Evolutionary conservation across 1,140 invertebrate species (phyloP).

Genomic region (Sinonovacula constricta): DNA sequence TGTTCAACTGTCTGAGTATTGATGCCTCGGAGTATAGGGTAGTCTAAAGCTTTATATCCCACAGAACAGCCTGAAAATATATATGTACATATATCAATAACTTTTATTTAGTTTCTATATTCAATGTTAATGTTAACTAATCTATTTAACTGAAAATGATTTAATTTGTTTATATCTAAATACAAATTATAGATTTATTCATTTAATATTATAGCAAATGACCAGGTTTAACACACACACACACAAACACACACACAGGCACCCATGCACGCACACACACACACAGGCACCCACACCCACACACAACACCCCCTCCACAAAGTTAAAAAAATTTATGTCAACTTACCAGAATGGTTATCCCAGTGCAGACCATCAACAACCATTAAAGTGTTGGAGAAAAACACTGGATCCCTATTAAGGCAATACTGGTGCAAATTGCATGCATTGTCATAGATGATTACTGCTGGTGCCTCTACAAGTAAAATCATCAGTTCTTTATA

Average conservation of each 20-base stretch:
- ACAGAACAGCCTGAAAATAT: conserved; percentile 10
- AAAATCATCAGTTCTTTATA: conserved; percentile 16
- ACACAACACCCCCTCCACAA: background rate
- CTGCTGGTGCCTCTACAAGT: conserved; percentile 34
- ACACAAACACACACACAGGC: background rate
- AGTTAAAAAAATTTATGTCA: conserved; percentile 7
- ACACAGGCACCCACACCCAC: background rate
- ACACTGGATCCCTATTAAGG: conserved; percentile 46
- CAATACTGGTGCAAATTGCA: conserved; percentile 45
- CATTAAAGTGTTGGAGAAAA: conserved; percentile 43
- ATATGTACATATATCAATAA: background rate
- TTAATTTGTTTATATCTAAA: background rate
- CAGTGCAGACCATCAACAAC: conserved; percentile 41
- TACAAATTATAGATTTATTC: too few relatives aligned
- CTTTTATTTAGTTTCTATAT: background rate
- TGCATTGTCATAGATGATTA: conserved; percentile 54
- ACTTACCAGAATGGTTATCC: conserved; percentile 50
- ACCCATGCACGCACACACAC: background rate
- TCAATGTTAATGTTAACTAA: background rate
- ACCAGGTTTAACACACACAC: background rate
- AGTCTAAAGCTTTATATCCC: conserved; percentile 1
- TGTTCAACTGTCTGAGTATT: conserved; percentile 9
- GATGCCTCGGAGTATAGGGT: background rate
- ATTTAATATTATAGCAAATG: background rate
- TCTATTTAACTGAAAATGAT: background rate